Evolutionary conservation across 2,797 vertebrate species (phyloP).

Genomic region (Selene dorsalis): DNA sequence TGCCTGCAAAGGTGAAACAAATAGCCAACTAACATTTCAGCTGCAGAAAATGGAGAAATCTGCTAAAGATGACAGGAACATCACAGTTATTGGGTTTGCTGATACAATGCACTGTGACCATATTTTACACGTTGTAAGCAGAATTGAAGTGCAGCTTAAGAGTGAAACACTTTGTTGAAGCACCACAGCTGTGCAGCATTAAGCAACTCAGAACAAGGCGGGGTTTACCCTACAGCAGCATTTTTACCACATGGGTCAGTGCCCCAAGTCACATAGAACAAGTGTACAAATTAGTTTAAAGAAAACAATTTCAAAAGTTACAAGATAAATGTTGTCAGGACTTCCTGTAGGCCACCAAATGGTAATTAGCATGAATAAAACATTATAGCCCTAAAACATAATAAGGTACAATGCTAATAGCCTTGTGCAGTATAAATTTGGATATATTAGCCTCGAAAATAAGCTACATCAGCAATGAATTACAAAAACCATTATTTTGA

Average conservation of each 20-base stretch:
- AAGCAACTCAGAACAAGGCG: constrained; percentile 12
- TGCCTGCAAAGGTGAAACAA: constrained; percentile 77
- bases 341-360: constrained; percentile 56
- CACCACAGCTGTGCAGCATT: neutral
- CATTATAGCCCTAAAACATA: constrained; percentile 43
- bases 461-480: constrained; percentile 16
- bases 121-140: constrained; percentile 20
- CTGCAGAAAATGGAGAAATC: constrained; percentile 10
- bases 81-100: constrained; percentile 8
- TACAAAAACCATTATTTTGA: constrained; percentile 17
- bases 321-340: constrained; percentile 62
- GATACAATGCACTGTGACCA: constrained; percentile 10
- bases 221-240: constrained; percentile 39
- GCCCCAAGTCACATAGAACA: constrained; percentile 40
- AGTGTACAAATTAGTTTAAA: constrained; percentile 53
- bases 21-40: constrained; percentile 13
- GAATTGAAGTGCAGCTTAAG: constrained; percentile 23
- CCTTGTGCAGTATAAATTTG: constrained; percentile 55
- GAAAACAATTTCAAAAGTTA: constrained; percentile 47
- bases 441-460: constrained; percentile 50
- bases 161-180: neutral
- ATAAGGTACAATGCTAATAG: constrained; percentile 52
- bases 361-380: constrained; percentile 74
- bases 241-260: constrained; percentile 49
- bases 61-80: neutral